Conservation (phyloP, 1,140 invertebrate genomes). For the Delia radicum region DNA sequence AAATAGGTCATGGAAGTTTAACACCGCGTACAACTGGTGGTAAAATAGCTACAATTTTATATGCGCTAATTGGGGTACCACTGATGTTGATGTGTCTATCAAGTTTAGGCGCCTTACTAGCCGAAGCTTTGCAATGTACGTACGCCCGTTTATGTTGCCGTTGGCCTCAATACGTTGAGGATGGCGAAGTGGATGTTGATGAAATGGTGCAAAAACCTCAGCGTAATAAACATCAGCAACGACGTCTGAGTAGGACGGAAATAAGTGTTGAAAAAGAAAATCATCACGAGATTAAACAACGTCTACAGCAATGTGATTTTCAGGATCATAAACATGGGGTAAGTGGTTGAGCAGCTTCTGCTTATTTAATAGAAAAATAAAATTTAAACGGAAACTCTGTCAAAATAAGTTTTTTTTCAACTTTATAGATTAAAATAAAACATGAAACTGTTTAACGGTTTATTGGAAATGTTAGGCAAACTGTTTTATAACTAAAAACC, state of each 20-base stretch:
- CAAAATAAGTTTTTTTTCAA: no score
- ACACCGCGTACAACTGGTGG: conserved; percentile 75
- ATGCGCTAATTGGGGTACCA: conserved; percentile 81
- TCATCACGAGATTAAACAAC: conserved; percentile 3
- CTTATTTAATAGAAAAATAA: neutral
- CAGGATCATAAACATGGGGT: conserved; percentile 5
- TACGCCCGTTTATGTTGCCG: conserved; percentile 69
- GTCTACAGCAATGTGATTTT: conserved; percentile 1
- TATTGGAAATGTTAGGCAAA: neutral
- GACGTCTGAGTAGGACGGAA: neutral
- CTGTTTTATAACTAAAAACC: neutral
- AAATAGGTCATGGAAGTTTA: conserved; percentile 74
- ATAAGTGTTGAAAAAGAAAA: neutral
- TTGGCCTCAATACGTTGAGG: conserved; percentile 32
- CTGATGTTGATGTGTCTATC: conserved; percentile 84
- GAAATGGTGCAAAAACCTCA: neutral
- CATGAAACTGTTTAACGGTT: neutral
- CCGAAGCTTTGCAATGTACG: conserved; percentile 69
- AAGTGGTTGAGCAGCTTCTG: neutral
- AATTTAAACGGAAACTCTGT: neutral
- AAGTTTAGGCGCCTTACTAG: conserved; percentile 79
- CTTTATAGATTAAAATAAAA: neutral
- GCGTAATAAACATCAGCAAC: neutral
- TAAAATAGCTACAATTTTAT: conserved; percentile 82
- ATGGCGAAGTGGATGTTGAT: neutral